Evolutionary conservation across 2,797 vertebrate genomes (phyloP).

Genomic region (Acridotheres tristis): DNA sequence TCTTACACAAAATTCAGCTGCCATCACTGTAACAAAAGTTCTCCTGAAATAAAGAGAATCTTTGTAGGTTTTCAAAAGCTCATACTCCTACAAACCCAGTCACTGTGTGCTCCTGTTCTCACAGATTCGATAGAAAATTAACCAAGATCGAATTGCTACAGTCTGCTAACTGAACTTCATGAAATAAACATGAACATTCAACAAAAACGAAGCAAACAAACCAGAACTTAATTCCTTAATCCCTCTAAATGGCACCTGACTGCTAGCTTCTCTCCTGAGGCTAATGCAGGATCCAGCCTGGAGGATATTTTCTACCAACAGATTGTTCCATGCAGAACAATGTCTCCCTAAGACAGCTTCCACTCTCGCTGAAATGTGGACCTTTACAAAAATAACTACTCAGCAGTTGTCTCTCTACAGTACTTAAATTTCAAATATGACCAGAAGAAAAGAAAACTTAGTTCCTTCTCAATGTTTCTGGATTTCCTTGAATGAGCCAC

Average conservation of each 20-base stretch:
- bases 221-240: background rate
- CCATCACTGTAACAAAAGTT: background rate
- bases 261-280: background rate
- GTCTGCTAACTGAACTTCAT: background rate
- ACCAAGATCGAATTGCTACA: background rate
- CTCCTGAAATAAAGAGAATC: background rate
- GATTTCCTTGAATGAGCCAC: background rate
- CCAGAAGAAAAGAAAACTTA: slow-evolving; percentile 3
- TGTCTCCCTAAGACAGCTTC: background rate
- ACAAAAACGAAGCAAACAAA: background rate
- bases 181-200: background rate
- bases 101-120: background rate
- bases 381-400: background rate
- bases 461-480: background rate
- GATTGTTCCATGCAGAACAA: fast-evolving
- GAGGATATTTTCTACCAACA: background rate
- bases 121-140: background rate
- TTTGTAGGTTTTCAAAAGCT: background rate
- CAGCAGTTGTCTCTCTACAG: background rate
- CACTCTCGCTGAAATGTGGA: background rate
- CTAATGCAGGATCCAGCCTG: background rate
- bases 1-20: background rate
- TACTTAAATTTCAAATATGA: background rate
- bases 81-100: background rate
- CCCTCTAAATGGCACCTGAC: background rate